Evolutionary conservation across 2,888 invertebrate species (phyloP).

Genomic region (Agrotis segetum): DNA sequence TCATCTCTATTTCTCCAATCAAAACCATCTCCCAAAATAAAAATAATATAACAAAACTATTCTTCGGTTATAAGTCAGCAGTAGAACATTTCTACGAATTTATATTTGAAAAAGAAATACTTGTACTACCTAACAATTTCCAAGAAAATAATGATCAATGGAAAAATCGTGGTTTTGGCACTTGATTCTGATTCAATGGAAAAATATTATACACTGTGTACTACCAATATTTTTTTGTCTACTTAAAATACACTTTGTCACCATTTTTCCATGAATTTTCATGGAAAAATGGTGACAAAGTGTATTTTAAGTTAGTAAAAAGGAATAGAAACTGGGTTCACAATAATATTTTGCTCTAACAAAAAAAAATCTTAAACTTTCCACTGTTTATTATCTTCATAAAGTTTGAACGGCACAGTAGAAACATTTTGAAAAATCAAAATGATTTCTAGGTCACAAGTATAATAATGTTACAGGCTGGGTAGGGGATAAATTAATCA

Average conservation of each 20-base stretch:
- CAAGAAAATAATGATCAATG: neutral
- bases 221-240: too few relatives aligned
- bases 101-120: neutral
- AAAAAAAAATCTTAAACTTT: neutral
- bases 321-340: neutral
- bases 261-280: too few relatives aligned
- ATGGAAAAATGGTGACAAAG: too few relatives aligned
- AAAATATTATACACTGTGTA: neutral
- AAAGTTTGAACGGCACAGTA: constrained; percentile 18
- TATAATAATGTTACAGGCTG: constrained; percentile 18
- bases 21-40: neutral
- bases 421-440: constrained; percentile 22
- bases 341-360: neutral
- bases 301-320: too few relatives aligned
- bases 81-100: neutral
- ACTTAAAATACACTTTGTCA: too few relatives aligned
- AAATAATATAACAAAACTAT: neutral
- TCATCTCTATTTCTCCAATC: neutral
- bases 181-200: neutral
- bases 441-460: constrained; percentile 37
- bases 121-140: neutral
- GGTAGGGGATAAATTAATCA: too few relatives aligned
- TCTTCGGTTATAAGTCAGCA: too few relatives aligned
- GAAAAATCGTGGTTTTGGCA: neutral
- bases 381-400: neutral